These are phyloP conservation scores for Acropora yongei DNA, from an alignment of 64 coral and sea anemone genomes.

Conservation along the genomic window DNA sequence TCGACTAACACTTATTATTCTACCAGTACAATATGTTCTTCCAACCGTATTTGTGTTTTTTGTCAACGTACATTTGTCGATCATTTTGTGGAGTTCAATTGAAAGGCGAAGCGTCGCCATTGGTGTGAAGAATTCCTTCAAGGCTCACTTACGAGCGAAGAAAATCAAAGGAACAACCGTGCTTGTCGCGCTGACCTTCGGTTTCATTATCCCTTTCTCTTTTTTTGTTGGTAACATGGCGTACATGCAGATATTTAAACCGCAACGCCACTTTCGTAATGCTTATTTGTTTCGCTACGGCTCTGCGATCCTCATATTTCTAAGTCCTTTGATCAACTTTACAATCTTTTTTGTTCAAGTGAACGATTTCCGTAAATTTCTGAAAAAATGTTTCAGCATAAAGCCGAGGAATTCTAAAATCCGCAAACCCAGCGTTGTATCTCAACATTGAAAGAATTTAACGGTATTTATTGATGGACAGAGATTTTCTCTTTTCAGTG, in stretches of 20 bases:
- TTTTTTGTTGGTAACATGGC: constrained; percentile 9
- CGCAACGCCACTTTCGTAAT: not conserved
- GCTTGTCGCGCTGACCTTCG: constrained; percentile 22
- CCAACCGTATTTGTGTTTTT: constrained; percentile 13
- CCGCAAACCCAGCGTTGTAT: not conserved
- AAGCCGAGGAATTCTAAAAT: not conserved
- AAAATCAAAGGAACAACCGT: constrained; percentile 19
- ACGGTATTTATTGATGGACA: too few relatives aligned
- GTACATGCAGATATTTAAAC: constrained; percentile 3
- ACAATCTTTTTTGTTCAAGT: constrained; percentile 11
- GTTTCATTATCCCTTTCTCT: constrained; percentile 45
- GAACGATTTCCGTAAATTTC: constrained; percentile 3
- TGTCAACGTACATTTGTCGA: not conserved
- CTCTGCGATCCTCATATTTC: not conserved
- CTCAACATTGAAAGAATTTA: too few relatives aligned
- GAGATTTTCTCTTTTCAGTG: too few relatives aligned
- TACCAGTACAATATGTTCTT: constrained; percentile 30
- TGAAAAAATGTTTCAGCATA: not conserved
- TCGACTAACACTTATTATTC: constrained; percentile 1
- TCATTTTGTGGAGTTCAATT: not conserved
- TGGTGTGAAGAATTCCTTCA: not conserved
- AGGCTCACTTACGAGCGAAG: not conserved
- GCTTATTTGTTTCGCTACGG: constrained; percentile 20
- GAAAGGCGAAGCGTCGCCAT: not conserved
- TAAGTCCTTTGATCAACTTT: not conserved